Evolutionary conservation across 2,888 invertebrate genomes (phyloP), one percentile per base, ranked within the genome.

Genomic region (Mamestra brassicae): DNA sequence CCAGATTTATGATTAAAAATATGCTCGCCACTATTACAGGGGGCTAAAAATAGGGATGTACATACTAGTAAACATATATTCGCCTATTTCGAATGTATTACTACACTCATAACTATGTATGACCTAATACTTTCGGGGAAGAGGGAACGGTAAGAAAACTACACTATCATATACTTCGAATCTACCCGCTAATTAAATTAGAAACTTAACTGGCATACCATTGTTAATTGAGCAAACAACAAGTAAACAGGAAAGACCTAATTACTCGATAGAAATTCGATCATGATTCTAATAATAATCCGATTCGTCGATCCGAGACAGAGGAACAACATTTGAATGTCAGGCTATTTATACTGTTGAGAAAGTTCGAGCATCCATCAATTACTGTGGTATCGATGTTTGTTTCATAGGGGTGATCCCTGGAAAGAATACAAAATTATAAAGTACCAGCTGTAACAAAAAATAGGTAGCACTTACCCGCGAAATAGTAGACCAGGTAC

Each of bases 311-410:
- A 26, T 26, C 26, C 26, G 83, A 76, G 82, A 83, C 81, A 76
- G 75, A 78, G 74, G 70, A 78, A 72, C 73, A 81, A 75, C 77
- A 75, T 84, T 81, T 79, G 89, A 91, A 93, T 92, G 92, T 86
- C 91, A 88, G 45, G 83, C 90, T 90, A 91, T 89, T 89, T 88
- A 88, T 91, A 90, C 75, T 38, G 76, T 72, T 76, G 60, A 80
- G 86, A 90, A 90, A 92, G 91, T 88, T 90, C 90, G 89, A 83
- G 84, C 85, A 81, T 86, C 78, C 69, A 87, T 91, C 89, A 88
- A 78, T 78, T 85, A 87, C 81, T 74, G 72, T 74, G 73, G 76
- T 86, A 87, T 89, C 89, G 89, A 78, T 89, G 88, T 76, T 78
- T 74, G 50, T 71, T 65, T 62, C 8, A 42, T 73, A 87, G 87